Base-by-base conservation (phyloP, 2,888 invertebrate species). In the Deilephila elpenor region DNA sequence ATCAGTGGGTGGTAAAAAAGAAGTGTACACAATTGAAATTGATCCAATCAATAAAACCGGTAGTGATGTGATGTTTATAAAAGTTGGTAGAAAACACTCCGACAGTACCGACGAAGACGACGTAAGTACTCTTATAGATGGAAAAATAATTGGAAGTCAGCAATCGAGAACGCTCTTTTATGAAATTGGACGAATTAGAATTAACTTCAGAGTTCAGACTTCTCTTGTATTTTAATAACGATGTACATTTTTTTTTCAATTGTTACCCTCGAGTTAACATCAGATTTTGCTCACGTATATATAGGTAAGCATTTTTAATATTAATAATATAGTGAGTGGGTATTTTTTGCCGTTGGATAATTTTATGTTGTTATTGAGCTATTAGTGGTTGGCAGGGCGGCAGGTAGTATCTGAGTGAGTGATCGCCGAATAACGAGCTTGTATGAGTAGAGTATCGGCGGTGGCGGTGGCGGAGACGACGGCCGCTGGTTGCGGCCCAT, bases 361-460 rank as follows among this genome's bases (percentile, higher is more conserved):
- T 59, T 37, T 37, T 32, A 59, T 72, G 71, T 74, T 78, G 80
- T 84, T 84, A 86, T 87, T 86, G 82, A 81, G 75, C 78, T 81
- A 80, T 83, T 79, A 81, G 78, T 80, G 78, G 80, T 77, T 78
- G 81, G 81, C 79, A 81, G 75, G 80, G 76, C 82, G 61, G 60
- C 80, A 80, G 80, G 79, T 81, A 77, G 76, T 75, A 81, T 79
- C 78, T 78, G 78, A 83, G 82, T 87, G 84, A 85, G 81, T 86
- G 84, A 87, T 84, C 83, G 82, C 75, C 80, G 82, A 84, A 84
- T 88, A 85, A 86, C 84, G 82, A 85, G 83, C 81, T 83, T 76
- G 82, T 79, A 80, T 71, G 79, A 78, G 80, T 74, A 78, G 78
- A 75, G 51, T 67, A 77, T 74, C 67, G 74, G 74, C 56, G 80